Conservation (phyloP, 2,797 vertebrate genomes). For the Phataginus tetradactyla region DNA sequence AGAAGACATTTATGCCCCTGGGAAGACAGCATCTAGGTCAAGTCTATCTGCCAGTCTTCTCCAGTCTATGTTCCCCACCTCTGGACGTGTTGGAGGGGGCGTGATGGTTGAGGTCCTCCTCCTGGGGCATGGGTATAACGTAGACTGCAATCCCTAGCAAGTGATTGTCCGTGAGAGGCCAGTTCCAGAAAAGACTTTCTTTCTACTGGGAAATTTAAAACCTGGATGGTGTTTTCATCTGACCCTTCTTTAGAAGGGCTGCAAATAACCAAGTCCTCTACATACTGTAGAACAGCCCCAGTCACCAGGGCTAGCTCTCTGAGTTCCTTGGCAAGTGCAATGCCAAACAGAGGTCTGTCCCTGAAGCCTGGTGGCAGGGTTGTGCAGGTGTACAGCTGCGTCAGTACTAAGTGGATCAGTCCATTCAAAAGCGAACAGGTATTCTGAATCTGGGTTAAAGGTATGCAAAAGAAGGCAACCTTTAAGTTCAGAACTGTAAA, state of each 20-base stretch:
- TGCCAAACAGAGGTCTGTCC: too few relatives aligned
- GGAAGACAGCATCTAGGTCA: background rate
- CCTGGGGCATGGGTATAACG: background rate
- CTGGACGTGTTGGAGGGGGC: background rate
- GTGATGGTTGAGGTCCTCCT: background rate
- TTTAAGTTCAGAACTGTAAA: background rate
- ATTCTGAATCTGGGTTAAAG: background rate
- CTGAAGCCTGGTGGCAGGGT: background rate
- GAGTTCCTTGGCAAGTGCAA: background rate
- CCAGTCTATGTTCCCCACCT: background rate
- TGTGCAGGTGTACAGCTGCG: background rate
- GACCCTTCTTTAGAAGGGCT: background rate
- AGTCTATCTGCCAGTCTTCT: background rate
- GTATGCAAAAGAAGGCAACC: background rate
- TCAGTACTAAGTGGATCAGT: background rate
- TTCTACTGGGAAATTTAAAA: background rate
- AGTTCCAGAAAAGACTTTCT: background rate
- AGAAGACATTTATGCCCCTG: background rate
- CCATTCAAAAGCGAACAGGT: background rate
- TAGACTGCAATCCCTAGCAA: background rate
- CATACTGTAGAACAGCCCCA: background rate
- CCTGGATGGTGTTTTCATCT: background rate
- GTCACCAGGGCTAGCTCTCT: background rate
- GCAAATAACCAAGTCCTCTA: background rate
- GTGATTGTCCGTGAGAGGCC: background rate